Evolutionary conservation across 2,888 invertebrate genomes (phyloP).

Genomic region (Drepanosiphum platanoidis): DNA sequence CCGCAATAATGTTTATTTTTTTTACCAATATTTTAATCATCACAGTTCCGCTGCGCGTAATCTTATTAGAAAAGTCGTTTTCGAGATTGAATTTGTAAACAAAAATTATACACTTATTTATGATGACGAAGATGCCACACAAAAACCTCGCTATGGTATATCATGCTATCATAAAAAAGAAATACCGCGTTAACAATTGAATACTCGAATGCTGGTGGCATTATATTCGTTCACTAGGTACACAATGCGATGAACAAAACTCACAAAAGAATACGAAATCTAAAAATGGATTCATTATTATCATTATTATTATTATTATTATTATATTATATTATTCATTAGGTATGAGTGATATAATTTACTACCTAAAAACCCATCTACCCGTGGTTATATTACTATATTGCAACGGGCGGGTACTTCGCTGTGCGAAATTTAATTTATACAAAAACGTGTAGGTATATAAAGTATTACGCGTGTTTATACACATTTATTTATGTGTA

Average conservation of each 20-base stretch:
- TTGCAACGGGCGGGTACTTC: not conserved
- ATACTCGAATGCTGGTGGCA: no score
- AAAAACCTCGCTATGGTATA: no score
- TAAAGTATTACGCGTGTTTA: not conserved
- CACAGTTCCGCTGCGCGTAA: not conserved
- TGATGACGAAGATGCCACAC: not conserved
- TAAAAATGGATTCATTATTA: not conserved
- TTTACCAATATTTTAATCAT: not conserved
- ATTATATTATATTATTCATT: not conserved
- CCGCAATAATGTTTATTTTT: not conserved
- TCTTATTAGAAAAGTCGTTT: not conserved
- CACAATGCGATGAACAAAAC: not conserved
- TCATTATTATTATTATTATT: no score
- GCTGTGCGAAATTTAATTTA: not conserved
- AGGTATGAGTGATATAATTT: not conserved
- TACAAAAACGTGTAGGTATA: not conserved
- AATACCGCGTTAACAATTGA: no score
- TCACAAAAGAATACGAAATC: not conserved
- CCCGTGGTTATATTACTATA: no score
- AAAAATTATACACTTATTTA: not conserved
- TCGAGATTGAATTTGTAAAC: not conserved
- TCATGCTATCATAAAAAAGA: no score
- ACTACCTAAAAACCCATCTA: no score
- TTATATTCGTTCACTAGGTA: not conserved
- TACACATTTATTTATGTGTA: not conserved